A percentile compares a stretch with the other conserved stretches of the same genome.
These are phyloP conservation scores for Hucho hucho DNA, from an alignment of 2,113 vertebrate species.

Conservation along the genomic window DNA sequence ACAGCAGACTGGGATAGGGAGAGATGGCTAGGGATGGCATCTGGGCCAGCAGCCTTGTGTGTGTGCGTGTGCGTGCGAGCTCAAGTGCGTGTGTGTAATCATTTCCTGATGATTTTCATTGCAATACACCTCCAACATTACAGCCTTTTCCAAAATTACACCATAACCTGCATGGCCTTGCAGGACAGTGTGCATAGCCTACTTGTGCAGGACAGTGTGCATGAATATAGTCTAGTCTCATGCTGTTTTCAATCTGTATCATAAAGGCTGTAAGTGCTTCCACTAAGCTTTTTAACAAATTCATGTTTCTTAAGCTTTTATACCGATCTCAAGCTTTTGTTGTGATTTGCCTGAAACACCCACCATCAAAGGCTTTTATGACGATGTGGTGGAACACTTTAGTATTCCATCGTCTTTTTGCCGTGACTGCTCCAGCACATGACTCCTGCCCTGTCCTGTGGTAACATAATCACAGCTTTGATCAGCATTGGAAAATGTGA, in stretches of 20 bases:
- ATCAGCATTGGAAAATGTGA: neutral
- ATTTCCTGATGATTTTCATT: neutral
- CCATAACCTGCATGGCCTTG: too few species aligned
- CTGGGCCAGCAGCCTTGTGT: too few species aligned
- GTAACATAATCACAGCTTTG: neutral
- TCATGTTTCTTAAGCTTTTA: constrained; percentile 51
- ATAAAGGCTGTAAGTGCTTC: neutral
- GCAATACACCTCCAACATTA: too few species aligned
- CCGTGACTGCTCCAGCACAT: constrained; percentile 29
- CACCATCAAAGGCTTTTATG: constrained; percentile 63
- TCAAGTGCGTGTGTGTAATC: too few species aligned
- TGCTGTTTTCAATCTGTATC: neutral
- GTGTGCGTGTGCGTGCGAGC: too few species aligned
- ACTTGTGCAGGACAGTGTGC: too few species aligned
- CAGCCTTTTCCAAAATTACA: too few species aligned
- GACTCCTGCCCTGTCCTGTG: neutral
- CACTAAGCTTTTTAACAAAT: constrained; percentile 18
- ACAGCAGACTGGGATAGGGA: too few species aligned
- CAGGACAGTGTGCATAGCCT: too few species aligned
- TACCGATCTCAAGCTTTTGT: constrained; percentile 64
- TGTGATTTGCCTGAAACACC: constrained; percentile 47
- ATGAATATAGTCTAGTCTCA: neutral
- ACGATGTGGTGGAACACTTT: constrained; percentile 37
- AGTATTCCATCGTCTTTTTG: constrained; percentile 55
- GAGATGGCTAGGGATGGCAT: too few species aligned